Evolutionary conservation across 2,797 vertebrate genomes (phyloP).

Genomic region (Calcarius lapponicus): DNA sequence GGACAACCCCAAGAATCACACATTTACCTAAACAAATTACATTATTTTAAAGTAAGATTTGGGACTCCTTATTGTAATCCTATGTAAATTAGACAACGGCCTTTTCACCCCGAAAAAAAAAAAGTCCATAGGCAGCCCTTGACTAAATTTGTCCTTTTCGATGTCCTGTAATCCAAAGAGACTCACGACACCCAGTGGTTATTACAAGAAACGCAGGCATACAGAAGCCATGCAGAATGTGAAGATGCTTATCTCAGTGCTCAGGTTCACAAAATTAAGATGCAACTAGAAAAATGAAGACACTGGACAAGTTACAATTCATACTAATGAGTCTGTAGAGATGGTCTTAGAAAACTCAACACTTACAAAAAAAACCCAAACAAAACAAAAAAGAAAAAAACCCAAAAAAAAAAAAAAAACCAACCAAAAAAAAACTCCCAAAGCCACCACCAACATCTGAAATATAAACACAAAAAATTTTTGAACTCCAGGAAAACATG

Average conservation of each 20-base stretch:
- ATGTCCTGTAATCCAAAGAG: background rate
- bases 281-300: background rate
- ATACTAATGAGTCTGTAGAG: background rate
- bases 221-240: background rate
- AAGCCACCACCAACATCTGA: background rate
- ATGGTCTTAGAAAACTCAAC: background rate
- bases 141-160: background rate
- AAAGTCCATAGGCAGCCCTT: background rate
- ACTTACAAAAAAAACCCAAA: accelerated
- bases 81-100: background rate
- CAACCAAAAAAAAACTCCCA: background rate
- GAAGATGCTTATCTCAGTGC: background rate
- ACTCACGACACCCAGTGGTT: constrained; percentile 60
- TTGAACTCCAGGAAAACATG: background rate
- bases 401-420: too few species aligned
- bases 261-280: background rate
- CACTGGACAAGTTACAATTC: background rate
- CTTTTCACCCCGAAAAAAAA: background rate
- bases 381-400: too few species aligned
- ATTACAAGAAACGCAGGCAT: background rate
- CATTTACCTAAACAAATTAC: background rate
- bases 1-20: background rate
- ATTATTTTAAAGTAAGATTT: background rate
- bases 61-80: background rate
- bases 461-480: background rate